Percentiles rank a stretch among this genome's conserved stretches.
Conservation (phyloP, 2,888 invertebrate species). For the Catonia carolina region DNA sequence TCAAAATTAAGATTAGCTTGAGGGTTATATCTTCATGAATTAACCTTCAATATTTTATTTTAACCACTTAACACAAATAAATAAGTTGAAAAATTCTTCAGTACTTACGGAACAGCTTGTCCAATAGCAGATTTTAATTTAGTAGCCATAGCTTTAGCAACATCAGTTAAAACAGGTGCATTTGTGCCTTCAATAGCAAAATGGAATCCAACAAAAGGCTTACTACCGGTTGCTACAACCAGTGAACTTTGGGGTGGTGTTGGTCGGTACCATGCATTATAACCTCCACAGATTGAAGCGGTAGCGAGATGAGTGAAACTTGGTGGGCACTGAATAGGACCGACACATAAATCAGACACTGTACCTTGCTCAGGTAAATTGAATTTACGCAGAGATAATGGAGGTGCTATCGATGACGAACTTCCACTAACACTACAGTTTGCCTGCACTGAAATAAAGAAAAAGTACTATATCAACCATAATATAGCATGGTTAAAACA, state of each 20-base stretch:
- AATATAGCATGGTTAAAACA: too few relatives aligned
- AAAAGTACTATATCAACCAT: not conserved
- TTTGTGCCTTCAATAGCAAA: constrained; percentile 82
- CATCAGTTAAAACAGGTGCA: constrained; percentile 76
- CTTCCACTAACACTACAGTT: constrained; percentile 55
- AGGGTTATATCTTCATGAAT: too few relatives aligned
- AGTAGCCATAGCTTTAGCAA: constrained; percentile 86
- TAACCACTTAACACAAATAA: too few relatives aligned
- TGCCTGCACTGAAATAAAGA: constrained; percentile 54
- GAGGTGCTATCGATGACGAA: constrained; percentile 47
- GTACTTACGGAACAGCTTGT: constrained; percentile 59
- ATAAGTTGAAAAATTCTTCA: too few relatives aligned
- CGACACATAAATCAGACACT: constrained; percentile 67
- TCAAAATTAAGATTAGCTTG: too few relatives aligned
- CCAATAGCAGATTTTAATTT: constrained; percentile 67
- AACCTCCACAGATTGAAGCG: constrained; percentile 70
- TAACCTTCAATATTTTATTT: too few relatives aligned
- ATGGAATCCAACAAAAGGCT: constrained; percentile 84
- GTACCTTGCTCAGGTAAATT: constrained; percentile 69
- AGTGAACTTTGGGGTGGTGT: constrained; percentile 34
- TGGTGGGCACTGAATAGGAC: constrained; percentile 23
- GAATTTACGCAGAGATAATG: constrained; percentile 77
- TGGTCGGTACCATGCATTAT: constrained; percentile 50
- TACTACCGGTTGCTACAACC: constrained; percentile 51
- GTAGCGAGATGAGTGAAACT: constrained; percentile 58